These are phyloP conservation scores for Rhyacophila evoluta DNA, from an alignment of 2,888 invertebrate species.

Conservation along the genomic window DNA sequence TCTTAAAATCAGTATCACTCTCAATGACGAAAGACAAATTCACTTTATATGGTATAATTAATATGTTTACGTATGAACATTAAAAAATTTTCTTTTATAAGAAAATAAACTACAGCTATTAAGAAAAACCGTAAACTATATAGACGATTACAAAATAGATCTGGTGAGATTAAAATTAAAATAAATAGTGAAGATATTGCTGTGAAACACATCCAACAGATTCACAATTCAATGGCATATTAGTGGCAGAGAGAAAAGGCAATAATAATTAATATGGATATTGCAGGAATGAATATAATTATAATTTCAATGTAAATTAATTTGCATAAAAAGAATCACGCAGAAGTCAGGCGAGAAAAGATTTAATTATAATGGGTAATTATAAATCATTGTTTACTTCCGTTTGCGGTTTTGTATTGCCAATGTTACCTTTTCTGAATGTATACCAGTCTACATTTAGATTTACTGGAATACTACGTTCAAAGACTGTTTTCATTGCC, in stretches of 20 bases:
- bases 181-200: not conserved
- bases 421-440: not conserved
- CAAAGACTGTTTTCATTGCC: not conserved
- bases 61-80: too few species aligned
- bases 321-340: conserved; percentile 20
- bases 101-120: too few species aligned
- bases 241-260: not conserved
- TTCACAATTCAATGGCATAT: not conserved
- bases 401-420: not conserved
- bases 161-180: too few species aligned
- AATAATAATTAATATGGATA: conserved; percentile 14
- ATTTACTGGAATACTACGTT: not conserved
- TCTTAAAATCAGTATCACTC: too few species aligned
- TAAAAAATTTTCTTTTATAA: too few species aligned
- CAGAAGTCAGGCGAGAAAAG: conserved; percentile 7
- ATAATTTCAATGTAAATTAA: conserved; percentile 13
- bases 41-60: too few species aligned
- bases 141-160: too few species aligned
- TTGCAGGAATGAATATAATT: not conserved
- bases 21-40: too few species aligned
- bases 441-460: not conserved
- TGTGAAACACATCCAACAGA: not conserved
- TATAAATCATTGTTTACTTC: not conserved
- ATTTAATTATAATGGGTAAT: not conserved
- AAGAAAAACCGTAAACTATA: too few species aligned